phyloP scores from a whole-genome alignment of 2,113 vertebrate genomes.

The Antechinus stuartii region DNA sequence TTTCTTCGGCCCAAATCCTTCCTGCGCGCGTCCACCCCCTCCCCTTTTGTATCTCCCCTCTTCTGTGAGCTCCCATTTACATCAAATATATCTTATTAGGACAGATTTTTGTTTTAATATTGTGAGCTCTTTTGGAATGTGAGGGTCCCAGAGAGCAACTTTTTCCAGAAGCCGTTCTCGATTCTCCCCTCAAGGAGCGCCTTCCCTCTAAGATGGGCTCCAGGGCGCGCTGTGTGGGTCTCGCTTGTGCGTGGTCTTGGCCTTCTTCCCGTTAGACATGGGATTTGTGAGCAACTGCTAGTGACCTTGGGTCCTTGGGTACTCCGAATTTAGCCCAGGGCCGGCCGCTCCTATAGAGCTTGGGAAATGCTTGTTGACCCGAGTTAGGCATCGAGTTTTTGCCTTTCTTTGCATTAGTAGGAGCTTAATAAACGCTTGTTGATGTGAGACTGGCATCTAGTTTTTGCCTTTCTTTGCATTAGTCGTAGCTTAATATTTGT shows the following conservation, averaged over 20 bases:
- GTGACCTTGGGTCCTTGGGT: too few species aligned
- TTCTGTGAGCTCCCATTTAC: not conserved
- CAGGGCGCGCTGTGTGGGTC: too few species aligned
- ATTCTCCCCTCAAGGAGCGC: not conserved
- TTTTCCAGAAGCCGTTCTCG: not conserved
- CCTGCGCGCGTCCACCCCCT: not conserved
- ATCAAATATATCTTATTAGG: not conserved
- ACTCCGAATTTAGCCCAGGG: too few species aligned
- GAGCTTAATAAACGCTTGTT: too few species aligned
- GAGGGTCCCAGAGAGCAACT: not conserved
- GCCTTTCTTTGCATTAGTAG: too few species aligned
- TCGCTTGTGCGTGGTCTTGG: not conserved
- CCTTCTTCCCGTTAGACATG: not conserved
- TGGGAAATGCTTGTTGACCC: too few species aligned
- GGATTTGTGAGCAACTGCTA: not conserved
- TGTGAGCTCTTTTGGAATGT: not conserved
- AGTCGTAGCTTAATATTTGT: too few species aligned
- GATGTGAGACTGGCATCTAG: too few species aligned
- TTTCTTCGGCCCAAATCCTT: not conserved
- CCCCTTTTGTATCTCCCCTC: not conserved
- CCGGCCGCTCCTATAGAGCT: too few species aligned
- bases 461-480: too few species aligned
- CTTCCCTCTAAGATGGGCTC: not conserved
- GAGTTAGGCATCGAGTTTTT: too few species aligned
- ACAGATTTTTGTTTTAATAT: not conserved